A percentile compares a stretch with the other conserved stretches of the same genome.
phyloP scores from a whole-genome alignment of 1,140 invertebrate genomes.

The Ceratoteleas bidentatus region DNA sequence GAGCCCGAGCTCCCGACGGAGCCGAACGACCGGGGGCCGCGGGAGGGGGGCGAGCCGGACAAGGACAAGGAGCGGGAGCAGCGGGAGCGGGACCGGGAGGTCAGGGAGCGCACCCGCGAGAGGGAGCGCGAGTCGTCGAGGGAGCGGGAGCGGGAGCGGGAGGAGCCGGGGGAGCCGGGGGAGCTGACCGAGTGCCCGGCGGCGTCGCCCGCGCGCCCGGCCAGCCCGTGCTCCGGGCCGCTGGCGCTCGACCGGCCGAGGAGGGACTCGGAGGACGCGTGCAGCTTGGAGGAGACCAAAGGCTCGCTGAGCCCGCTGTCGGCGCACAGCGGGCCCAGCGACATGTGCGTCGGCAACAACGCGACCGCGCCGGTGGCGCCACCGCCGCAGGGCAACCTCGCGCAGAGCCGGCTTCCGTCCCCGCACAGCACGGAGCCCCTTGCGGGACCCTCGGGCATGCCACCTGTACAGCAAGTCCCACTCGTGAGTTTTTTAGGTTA shows the following conservation, averaged over 20 bases:
- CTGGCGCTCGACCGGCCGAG: conserved; percentile 78
- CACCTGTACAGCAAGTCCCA: conserved; percentile 92
- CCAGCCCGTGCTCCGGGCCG: conserved; percentile 78
- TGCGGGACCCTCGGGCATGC: conserved; percentile 88
- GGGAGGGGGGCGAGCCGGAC: conserved; percentile 36
- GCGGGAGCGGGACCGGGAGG: conserved; percentile 13
- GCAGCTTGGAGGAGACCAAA: conserved; percentile 78
- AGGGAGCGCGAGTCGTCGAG: conserved; percentile 63
- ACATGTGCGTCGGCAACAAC: conserved; percentile 83
- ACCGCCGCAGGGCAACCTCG: conserved; percentile 69
- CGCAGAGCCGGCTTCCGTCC: conserved; percentile 82
- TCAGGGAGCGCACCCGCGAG: conserved; percentile 60
- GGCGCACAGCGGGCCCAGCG: conserved; percentile 82
- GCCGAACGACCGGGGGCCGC: conserved; percentile 28
- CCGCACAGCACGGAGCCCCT: conserved; percentile 86
- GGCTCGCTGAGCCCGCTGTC: conserved; percentile 80
- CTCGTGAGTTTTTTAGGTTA: conserved; percentile 84
- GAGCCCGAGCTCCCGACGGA: too few species aligned
- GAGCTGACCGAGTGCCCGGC: conserved; percentile 74
- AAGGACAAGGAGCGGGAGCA: conserved; percentile 65
- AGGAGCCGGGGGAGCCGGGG: conserved; percentile 73
- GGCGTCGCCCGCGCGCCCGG: conserved; percentile 68
- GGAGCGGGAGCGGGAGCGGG: conserved; percentile 63
- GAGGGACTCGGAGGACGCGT: conserved; percentile 77
- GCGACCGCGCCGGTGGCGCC: conserved; percentile 27